These are phyloP conservation scores for Gymnocypris eckloni DNA, from an alignment of 2,797 vertebrate genomes.

Conservation along the genomic window DNA sequence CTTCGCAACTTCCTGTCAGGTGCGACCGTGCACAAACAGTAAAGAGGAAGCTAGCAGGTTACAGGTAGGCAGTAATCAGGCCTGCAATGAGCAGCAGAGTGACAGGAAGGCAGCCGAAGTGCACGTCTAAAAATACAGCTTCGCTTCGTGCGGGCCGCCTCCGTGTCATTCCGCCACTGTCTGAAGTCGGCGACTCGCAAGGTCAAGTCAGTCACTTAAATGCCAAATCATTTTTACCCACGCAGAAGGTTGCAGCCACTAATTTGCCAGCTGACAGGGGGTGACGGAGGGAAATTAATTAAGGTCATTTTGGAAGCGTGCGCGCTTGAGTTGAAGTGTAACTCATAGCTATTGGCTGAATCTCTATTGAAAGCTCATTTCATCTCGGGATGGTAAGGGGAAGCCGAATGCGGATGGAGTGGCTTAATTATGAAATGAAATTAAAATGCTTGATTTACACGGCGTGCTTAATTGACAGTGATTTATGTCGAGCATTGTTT, in stretches of 20 bases:
- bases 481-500: constrained; percentile 81
- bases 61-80: constrained; percentile 53
- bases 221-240: constrained; percentile 61
- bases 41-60: constrained; percentile 34
- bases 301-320: constrained; percentile 55
- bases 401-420: constrained; percentile 52
- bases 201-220: constrained; percentile 62
- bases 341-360: constrained; percentile 57
- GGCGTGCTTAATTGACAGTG: constrained; percentile 82
- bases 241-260: constrained; percentile 53
- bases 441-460: constrained; percentile 66
- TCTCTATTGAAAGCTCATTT: constrained; percentile 63
- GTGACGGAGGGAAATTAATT: constrained; percentile 63
- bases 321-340: constrained; percentile 43
- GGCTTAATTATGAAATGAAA: constrained; percentile 66
- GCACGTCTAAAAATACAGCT: constrained; percentile 72
- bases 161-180: constrained; percentile 62
- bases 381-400: constrained; percentile 56
- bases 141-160: constrained; percentile 70
- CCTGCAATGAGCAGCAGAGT: constrained; percentile 66
- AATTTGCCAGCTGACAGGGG: constrained; percentile 61
- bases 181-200: constrained; percentile 60
- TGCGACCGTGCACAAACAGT: constrained; percentile 66
- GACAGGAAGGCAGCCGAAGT: constrained; percentile 66
- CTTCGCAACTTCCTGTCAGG: constrained; percentile 41